Evolutionary conservation across 2,797 vertebrate species (phyloP).

Genomic region (Rhincodon typus): DNA sequence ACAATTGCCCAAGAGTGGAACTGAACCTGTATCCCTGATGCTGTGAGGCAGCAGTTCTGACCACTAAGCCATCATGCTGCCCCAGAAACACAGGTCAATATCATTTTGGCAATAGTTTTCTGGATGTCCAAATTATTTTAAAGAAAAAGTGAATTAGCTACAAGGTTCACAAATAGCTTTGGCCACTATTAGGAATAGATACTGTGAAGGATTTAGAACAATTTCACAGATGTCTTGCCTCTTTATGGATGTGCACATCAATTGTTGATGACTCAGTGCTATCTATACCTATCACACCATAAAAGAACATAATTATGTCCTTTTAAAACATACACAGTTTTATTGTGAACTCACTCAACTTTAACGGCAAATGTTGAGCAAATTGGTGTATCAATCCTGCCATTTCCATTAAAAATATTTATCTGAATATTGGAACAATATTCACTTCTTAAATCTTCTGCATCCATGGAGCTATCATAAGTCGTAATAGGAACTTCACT

Average conservation of each 20-base stretch:
- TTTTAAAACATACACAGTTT: not conserved
- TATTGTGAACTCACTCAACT: not conserved
- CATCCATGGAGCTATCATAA: not conserved
- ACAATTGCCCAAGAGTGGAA: too few species aligned
- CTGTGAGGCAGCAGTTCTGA: too few species aligned
- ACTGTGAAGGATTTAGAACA: not conserved
- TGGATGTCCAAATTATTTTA: not conserved
- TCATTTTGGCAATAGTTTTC: not conserved
- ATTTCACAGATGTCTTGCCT: not conserved
- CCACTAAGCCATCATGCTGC: too few species aligned
- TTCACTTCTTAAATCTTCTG: not conserved
- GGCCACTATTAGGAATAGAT: not conserved
- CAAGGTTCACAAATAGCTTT: not conserved
- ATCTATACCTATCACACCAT: not conserved
- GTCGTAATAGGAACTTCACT: not conserved
- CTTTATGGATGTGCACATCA: not conserved
- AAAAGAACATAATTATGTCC: not conserved
- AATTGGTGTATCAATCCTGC: not conserved
- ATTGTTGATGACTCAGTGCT: not conserved
- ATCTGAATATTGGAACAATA: not conserved
- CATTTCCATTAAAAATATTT: not conserved
- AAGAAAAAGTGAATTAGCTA: not conserved
- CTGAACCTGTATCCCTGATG: too few species aligned
- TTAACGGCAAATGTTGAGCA: not conserved
- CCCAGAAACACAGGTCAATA: not conserved